A percentile compares a stretch with the other conserved stretches of the same genome.
Evolutionary conservation across 37 sponge, comb jelly and placozoan species (phyloP).

Genomic region (Theonella swinhoei): DNA sequence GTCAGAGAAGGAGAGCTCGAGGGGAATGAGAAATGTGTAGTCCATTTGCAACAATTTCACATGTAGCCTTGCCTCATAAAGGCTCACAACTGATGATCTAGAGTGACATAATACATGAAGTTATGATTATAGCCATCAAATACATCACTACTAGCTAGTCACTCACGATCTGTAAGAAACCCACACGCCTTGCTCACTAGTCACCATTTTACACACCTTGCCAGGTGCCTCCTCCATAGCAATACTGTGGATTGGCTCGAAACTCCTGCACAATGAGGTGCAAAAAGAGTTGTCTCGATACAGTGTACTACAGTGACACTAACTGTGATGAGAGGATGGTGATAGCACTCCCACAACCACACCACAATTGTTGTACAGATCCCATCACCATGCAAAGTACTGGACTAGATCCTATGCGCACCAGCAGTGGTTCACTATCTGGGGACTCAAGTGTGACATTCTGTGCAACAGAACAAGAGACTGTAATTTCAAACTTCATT

Average conservation of each 20-base stretch:
- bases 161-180: constrained; percentile 42
- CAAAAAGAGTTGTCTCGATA: neutral
- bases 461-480: neutral
- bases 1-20: too few relatives aligned
- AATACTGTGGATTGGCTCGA: constrained; percentile 50
- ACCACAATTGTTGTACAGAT: constrained; percentile 33
- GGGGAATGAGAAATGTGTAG: constrained; percentile 25
- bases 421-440: constrained; percentile 15
- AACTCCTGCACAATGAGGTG: neutral
- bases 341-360: constrained; percentile 58
- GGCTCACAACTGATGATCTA: constrained; percentile 33
- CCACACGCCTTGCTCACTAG: constrained; percentile 47
- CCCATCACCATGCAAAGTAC: constrained; percentile 1
- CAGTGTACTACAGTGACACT: neutral
- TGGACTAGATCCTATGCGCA: constrained; percentile 39
- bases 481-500: neutral
- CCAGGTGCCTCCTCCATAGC: constrained; percentile 26
- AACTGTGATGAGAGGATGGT: constrained; percentile 42
- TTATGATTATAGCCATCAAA: too few relatives aligned
- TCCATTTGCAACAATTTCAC: constrained; percentile 41
- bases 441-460: neutral
- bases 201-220: constrained; percentile 43
- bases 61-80: constrained; percentile 33
- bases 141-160: neutral
- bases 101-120: neutral